Conservation (phyloP, 2,888 invertebrate genomes). For the Patella pellucida region DNA sequence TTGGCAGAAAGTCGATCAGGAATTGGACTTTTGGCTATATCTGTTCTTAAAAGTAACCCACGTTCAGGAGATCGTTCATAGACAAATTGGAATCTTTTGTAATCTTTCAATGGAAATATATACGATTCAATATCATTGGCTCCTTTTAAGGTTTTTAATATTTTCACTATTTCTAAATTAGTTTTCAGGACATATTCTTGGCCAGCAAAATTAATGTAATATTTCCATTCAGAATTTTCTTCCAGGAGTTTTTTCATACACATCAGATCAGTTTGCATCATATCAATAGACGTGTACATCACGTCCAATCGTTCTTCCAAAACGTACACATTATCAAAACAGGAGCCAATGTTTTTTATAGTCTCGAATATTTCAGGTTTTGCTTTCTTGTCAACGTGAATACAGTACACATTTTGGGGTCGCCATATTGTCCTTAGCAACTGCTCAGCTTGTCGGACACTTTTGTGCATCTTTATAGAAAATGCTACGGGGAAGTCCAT, state of each 20-base stretch:
- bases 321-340: constrained; percentile 59
- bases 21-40: no score
- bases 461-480: constrained; percentile 52
- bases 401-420: constrained; percentile 66
- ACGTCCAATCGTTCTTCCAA: constrained; percentile 45
- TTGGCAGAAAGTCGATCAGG: background rate
- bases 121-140: constrained; percentile 64
- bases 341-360: constrained; percentile 41
- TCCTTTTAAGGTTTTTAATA: constrained; percentile 63
- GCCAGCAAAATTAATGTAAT: constrained; percentile 67
- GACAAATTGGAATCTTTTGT: constrained; percentile 6
- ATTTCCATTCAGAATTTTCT: constrained; percentile 58
- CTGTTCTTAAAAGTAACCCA: no score
- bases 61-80: no score
- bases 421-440: constrained; percentile 61
- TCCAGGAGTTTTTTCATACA: constrained; percentile 39
- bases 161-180: constrained; percentile 65
- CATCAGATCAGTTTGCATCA: constrained; percentile 44
- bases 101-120: constrained; percentile 21
- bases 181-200: constrained; percentile 67
- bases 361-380: constrained; percentile 33
- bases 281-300: constrained; percentile 41
- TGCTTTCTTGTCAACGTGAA: constrained; percentile 64
- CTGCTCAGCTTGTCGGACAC: constrained; percentile 54
- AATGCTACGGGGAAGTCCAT: constrained; percentile 57